Conservation (phyloP, 2,113 vertebrate species). For the Neoarius graeffei region DNA sequence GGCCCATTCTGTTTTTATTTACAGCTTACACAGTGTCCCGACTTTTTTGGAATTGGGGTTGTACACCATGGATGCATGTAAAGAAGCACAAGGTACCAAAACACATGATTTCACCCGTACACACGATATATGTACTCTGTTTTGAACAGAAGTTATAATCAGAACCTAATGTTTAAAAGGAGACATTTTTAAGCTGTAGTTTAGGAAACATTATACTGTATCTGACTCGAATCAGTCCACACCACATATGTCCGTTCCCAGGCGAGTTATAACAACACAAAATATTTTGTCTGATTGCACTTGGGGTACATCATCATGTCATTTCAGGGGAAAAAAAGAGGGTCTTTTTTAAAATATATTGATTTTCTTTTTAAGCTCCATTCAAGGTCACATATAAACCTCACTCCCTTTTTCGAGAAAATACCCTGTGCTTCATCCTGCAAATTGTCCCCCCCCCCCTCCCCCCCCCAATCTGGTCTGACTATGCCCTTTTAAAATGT, state of each 20-base stretch:
- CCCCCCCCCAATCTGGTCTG: neutral
- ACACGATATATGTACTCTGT: neutral
- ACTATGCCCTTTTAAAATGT: neutral
- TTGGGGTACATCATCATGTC: neutral
- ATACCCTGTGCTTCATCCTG: neutral
- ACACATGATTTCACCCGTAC: neutral
- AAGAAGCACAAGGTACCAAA: neutral
- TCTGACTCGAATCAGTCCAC: neutral
- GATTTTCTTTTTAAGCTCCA: neutral
- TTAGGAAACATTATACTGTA: neutral
- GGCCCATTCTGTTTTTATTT: too few relatives aligned
- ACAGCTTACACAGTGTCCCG: too few relatives aligned
- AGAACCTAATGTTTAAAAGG: neutral
- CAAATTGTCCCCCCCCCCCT: neutral
- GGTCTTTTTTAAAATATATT: neutral
- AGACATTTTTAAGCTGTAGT: neutral
- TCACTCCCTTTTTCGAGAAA: neutral
- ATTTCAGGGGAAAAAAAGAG: neutral
- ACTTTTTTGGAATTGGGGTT: too few relatives aligned
- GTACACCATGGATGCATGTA: neutral
- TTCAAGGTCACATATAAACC: neutral
- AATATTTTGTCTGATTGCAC: neutral
- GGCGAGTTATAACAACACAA: neutral
- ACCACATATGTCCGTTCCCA: neutral
- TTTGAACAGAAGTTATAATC: neutral